phyloP scores from a whole-genome alignment of 2,797 vertebrate species.

The Girardinus metallicus region DNA sequence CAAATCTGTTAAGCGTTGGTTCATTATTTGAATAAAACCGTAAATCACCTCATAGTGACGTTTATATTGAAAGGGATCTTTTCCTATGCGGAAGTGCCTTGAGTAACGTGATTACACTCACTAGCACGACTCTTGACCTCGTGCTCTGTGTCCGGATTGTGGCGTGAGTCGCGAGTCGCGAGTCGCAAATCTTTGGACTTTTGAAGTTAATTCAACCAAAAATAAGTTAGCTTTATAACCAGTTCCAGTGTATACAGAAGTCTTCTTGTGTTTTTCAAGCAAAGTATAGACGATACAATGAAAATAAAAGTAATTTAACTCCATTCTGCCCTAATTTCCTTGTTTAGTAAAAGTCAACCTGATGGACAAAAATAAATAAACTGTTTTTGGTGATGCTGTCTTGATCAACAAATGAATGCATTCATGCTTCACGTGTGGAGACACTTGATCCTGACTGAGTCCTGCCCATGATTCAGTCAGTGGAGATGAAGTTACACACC shows the following conservation, averaged over 20 bases:
- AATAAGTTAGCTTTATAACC: not conserved
- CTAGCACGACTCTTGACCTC: conserved; percentile 34
- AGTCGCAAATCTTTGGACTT: conserved; percentile 33
- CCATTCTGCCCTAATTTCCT: not conserved
- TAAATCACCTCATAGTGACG: not conserved
- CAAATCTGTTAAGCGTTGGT: not conserved
- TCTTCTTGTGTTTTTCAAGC: fast-evolving
- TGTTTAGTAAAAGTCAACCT: not conserved
- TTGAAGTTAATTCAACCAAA: conserved; percentile 21
- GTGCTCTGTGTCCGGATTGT: conserved; percentile 48
- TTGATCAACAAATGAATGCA: not conserved
- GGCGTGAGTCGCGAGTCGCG: conserved; percentile 56
- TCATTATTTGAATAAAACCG: not conserved
- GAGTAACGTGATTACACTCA: not conserved
- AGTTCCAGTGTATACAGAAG: not conserved
- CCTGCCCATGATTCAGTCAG: not conserved
- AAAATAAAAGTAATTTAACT: not conserved
- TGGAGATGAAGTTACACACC: not conserved
- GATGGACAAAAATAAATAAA: not conserved
- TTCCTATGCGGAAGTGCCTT: conserved; percentile 32
- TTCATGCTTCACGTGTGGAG: not conserved
- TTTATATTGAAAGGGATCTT: conserved; percentile 54
- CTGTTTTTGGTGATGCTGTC: not conserved
- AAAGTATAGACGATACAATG: not conserved
- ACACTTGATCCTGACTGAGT: not conserved